Percentiles rank a stretch among this genome's conserved stretches.
Evolutionary conservation across 2,888 invertebrate genomes (phyloP).

Genomic region (Dioctria linearis): DNA sequence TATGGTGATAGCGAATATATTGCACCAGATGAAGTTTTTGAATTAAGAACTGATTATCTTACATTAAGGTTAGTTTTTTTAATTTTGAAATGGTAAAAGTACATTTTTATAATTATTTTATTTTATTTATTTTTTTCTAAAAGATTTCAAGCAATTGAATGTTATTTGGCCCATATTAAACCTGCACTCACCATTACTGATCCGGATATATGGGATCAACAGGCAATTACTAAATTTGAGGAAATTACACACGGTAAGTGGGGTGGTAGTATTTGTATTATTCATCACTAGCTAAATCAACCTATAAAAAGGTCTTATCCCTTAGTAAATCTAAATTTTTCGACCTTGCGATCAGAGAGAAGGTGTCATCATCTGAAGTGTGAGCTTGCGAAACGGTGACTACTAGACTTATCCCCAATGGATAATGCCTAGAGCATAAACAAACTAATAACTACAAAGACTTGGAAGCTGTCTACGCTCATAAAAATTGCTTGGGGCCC

Average conservation of each 20-base stretch:
- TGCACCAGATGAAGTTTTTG: conserved; percentile 77
- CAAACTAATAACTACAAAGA: too few relatives aligned
- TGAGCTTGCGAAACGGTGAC: too few relatives aligned
- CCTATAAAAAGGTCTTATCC: too few relatives aligned
- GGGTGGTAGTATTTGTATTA: too few relatives aligned
- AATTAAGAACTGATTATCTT: conserved; percentile 79
- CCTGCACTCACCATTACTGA: conserved; percentile 71
- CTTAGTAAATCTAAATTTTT: too few relatives aligned
- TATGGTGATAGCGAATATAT: conserved; percentile 88
- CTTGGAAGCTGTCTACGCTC: too few relatives aligned
- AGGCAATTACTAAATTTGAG: conserved; percentile 79
- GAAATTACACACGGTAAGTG: conserved; percentile 77
- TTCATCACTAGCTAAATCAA: too few relatives aligned
- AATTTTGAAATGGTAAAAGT: not conserved
- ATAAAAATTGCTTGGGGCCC: too few relatives aligned
- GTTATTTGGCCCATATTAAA: conserved; percentile 83
- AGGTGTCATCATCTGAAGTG: too few relatives aligned
- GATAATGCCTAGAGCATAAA: too few relatives aligned
- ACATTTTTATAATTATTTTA: conserved; percentile 14
- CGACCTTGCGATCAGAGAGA: too few relatives aligned
- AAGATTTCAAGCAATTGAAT: conserved; percentile 86
- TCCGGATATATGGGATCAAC: conserved; percentile 75
- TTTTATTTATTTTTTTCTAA: conserved; percentile 15
- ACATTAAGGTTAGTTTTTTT: conserved; percentile 65
- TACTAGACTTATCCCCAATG: too few relatives aligned